These are phyloP conservation scores for Sarcophaga carnaria DNA, from an alignment of 2,888 invertebrate species.

Conservation along the genomic window DNA sequence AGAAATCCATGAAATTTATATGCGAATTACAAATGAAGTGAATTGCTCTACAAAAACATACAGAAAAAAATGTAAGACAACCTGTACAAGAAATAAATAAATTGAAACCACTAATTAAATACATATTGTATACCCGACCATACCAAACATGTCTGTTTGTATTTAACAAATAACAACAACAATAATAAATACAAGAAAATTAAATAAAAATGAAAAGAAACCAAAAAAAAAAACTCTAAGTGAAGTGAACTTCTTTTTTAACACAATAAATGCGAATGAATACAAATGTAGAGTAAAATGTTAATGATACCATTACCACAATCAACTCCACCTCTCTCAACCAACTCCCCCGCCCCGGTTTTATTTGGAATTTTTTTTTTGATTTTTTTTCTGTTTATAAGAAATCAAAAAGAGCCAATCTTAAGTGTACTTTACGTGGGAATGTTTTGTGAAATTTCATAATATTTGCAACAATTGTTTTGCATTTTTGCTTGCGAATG, in stretches of 20 bases:
- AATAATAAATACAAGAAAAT: constrained; percentile 18
- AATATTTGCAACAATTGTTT: constrained; percentile 60
- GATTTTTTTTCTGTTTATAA: neutral
- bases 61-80: neutral
- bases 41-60: constrained; percentile 52
- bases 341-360: neutral
- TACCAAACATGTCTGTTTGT: constrained; percentile 2
- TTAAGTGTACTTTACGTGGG: constrained; percentile 62
- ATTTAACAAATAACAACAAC: constrained; percentile 12
- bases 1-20: constrained; percentile 62
- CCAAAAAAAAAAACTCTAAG: constrained; percentile 25
- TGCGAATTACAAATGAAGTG: constrained; percentile 67
- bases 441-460: constrained; percentile 54
- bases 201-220: constrained; percentile 11
- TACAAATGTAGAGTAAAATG: constrained; percentile 60
- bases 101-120: constrained; percentile 67
- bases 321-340: neutral
- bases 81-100: constrained; percentile 23
- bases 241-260: constrained; percentile 32
- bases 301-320: constrained; percentile 46
- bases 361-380: neutral
- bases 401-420: constrained; percentile 7
- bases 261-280: constrained; percentile 49
- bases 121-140: constrained; percentile 22
- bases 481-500: constrained; percentile 31